phyloP scores from a whole-genome alignment of 2,888 invertebrate genomes.

The Nesidiocoris tenuis region DNA sequence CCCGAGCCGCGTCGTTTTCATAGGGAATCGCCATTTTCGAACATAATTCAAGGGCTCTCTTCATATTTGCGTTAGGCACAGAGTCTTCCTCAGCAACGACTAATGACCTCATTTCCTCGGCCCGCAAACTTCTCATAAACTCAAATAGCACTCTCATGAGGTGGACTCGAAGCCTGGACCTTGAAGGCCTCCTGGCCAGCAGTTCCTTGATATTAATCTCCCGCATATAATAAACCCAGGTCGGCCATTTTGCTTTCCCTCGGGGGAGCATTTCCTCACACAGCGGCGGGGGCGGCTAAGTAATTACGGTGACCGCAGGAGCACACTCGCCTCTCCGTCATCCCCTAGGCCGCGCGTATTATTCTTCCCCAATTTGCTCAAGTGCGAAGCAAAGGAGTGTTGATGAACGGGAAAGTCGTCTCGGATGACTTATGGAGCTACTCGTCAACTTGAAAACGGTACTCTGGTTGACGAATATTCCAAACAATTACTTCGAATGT shows the following conservation, averaged over 20 bases:
- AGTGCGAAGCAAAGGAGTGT: not conserved
- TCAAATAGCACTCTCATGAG: not conserved
- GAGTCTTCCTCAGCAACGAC: too few relatives aligned
- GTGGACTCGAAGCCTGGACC: not conserved
- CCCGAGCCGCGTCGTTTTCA: too few relatives aligned
- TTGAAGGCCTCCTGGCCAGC: not conserved
- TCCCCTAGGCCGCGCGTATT: not conserved
- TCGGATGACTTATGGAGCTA: not conserved
- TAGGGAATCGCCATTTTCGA: too few relatives aligned
- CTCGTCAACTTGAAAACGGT: not conserved
- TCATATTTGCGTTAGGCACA: too few relatives aligned
- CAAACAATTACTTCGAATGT: too few relatives aligned
- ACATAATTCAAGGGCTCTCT: too few relatives aligned
- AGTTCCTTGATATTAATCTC: not conserved
- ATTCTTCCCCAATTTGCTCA: not conserved
- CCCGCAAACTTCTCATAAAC: not conserved
- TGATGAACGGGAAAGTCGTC: not conserved
- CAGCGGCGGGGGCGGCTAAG: not conserved
- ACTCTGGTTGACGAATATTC: too few relatives aligned
- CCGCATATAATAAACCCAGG: not conserved
- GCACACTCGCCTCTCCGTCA: not conserved
- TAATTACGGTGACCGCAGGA: not conserved
- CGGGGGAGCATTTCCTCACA: not conserved
- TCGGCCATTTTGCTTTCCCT: not conserved
- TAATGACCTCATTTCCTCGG: not conserved